These are phyloP conservation scores for Macaca nemestrina DNA, from an alignment of 2,113 vertebrate genomes.

Conservation along the genomic window DNA sequence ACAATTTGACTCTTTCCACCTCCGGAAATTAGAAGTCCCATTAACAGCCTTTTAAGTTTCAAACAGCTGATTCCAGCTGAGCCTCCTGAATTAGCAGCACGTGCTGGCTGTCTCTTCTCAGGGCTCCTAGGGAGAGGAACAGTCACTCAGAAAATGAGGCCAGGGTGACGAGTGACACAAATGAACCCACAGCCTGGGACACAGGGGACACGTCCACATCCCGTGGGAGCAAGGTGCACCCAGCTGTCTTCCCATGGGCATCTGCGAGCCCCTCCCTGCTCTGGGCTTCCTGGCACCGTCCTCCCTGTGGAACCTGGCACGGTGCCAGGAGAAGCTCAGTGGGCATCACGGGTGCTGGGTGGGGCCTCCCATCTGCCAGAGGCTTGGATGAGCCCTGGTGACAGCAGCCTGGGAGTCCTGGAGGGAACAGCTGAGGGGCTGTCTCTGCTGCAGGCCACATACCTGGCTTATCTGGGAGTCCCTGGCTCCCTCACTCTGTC, in stretches of 20 bases:
- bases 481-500: neutral
- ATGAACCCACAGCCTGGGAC: neutral
- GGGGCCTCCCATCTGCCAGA: neutral
- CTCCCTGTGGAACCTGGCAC: neutral
- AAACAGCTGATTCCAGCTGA: slow-evolving; percentile 69
- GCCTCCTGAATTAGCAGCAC: slow-evolving; percentile 46
- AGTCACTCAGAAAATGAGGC: slow-evolving; percentile 63
- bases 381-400: neutral
- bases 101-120: too few relatives aligned
- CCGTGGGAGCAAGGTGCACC: too few relatives aligned
- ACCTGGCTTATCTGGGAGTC: neutral
- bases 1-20: neutral
- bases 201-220: neutral
- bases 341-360: neutral
- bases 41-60: slow-evolving; percentile 62
- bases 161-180: slow-evolving; percentile 33
- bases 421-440: neutral
- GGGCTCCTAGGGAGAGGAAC: slow-evolving; percentile 55
- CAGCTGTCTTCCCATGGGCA: neutral
- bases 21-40: slow-evolving; percentile 53
- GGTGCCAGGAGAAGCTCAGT: neutral
- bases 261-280: fast-evolving
- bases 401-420: neutral
- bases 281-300: neutral
- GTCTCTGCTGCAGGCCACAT: neutral